Evolutionary conservation across 2,888 invertebrate species (phyloP).

Genomic region (Cerastoderma edule): DNA sequence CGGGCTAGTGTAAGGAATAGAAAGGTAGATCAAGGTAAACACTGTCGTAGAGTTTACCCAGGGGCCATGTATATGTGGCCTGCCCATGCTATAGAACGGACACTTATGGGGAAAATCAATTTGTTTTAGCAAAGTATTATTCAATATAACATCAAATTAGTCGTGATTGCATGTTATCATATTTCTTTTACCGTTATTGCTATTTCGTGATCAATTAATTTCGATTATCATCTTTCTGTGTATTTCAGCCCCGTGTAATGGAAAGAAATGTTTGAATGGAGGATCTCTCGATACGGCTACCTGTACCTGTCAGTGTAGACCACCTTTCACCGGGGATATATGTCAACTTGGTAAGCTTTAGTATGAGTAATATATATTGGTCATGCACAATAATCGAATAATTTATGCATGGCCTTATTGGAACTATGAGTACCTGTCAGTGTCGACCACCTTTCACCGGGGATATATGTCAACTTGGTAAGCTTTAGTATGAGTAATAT

Average conservation of each 20-base stretch:
- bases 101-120: too few species aligned
- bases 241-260: constrained; percentile 66
- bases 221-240: background rate
- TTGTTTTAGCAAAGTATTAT: too few species aligned
- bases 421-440: background rate
- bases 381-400: background rate
- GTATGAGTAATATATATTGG: background rate
- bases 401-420: background rate
- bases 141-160: too few species aligned
- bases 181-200: too few species aligned
- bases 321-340: constrained; percentile 63
- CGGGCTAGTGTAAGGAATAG: too few species aligned
- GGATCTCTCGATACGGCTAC: constrained; percentile 67
- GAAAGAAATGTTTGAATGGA: constrained; percentile 69
- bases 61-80: too few species aligned
- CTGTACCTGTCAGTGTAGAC: constrained; percentile 66
- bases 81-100: too few species aligned
- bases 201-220: too few species aligned
- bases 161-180: too few species aligned
- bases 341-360: constrained; percentile 66
- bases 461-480: background rate
- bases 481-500: background rate
- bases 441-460: background rate
- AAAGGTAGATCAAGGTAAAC: too few species aligned
- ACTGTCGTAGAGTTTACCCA: too few species aligned